phyloP scores from a whole-genome alignment of 53 echinoderm and acorn worm species.

The Echinarachnius parma region DNA sequence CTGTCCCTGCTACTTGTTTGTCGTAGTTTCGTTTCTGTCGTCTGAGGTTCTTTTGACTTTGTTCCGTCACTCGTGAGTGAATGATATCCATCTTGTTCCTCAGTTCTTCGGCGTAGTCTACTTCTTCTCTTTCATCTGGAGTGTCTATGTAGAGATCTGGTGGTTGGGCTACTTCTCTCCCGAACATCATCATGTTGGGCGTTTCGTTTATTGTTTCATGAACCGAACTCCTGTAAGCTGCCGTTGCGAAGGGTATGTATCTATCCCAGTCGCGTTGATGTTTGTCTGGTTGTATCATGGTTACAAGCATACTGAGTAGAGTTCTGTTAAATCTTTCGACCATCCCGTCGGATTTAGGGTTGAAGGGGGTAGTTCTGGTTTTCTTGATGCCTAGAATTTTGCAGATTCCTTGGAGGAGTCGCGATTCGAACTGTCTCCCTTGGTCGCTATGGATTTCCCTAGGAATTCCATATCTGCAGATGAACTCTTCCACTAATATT shows the following conservation, averaged over 20 bases:
- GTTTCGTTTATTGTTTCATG: too few species aligned
- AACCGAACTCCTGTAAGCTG: slow-evolving; percentile 1
- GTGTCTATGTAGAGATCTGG: too few species aligned
- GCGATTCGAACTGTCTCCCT: slow-evolving; percentile 33
- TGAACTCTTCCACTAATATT: too few species aligned
- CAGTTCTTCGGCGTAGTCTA: too few species aligned
- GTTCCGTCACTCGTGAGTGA: neutral
- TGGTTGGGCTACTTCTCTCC: slow-evolving; percentile 2
- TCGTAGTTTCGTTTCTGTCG: slow-evolving; percentile 62
- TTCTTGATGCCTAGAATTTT: slow-evolving; percentile 13
- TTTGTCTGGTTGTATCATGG: too few species aligned
- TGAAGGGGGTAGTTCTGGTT: slow-evolving; percentile 27
- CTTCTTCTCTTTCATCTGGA: too few species aligned
- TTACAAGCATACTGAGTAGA: slow-evolving; percentile 4
- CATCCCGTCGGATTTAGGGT: slow-evolving; percentile 31
- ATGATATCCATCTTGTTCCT: too few species aligned
- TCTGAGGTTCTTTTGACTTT: slow-evolving; percentile 7
- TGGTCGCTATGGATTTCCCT: too few species aligned
- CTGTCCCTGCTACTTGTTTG: neutral
- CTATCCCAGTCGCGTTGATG: slow-evolving; percentile 29
- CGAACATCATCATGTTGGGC: slow-evolving; percentile 17
- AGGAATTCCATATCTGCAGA: too few species aligned
- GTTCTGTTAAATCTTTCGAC: slow-evolving; percentile 17
- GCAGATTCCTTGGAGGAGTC: slow-evolving; percentile 19
- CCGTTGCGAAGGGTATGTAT: slow-evolving; percentile 1